phyloP scores from a whole-genome alignment of 2,888 invertebrate genomes.

The Chymomyza fuscimana region DNA sequence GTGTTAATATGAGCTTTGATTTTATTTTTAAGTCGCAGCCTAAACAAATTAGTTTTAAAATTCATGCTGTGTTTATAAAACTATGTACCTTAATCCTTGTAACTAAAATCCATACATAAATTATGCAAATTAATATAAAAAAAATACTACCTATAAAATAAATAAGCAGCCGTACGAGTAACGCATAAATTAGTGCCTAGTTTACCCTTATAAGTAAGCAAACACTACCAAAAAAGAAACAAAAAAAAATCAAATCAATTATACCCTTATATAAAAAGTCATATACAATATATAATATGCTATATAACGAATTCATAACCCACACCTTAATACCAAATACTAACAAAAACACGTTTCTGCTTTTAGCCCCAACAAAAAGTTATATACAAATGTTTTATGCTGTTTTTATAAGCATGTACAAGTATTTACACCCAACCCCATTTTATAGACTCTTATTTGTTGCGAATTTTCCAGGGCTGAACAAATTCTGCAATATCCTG shows the following conservation, averaged over 20 bases:
- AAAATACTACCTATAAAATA: slow-evolving; percentile 2
- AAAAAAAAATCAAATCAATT: neutral
- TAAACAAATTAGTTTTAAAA: slow-evolving; percentile 1
- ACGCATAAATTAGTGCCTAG: slow-evolving; percentile 21
- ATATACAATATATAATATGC: slow-evolving; percentile 3
- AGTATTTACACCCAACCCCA: neutral
- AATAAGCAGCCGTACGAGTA: slow-evolving; percentile 5
- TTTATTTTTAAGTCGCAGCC: slow-evolving; percentile 21
- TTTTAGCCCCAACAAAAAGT: too few relatives aligned
- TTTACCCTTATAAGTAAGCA: slow-evolving; percentile 46
- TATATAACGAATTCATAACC: neutral
- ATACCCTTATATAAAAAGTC: neutral
- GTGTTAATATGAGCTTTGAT: neutral
- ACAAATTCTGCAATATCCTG: too few relatives aligned
- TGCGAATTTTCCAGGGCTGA: too few relatives aligned
- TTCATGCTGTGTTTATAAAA: neutral
- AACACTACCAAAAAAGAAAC: slow-evolving; percentile 3
- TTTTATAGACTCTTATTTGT: too few relatives aligned
- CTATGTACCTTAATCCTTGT: slow-evolving; percentile 34
- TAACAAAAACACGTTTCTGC: neutral
- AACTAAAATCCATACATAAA: slow-evolving; percentile 39
- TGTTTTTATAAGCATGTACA: neutral
- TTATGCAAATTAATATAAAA: slow-evolving; percentile 30
- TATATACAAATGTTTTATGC: neutral
- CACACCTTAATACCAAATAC: slow-evolving; percentile 7